Evolutionary conservation across 2,113 vertebrate genomes (phyloP).

Genomic region (Oenanthe oenanthe): DNA sequence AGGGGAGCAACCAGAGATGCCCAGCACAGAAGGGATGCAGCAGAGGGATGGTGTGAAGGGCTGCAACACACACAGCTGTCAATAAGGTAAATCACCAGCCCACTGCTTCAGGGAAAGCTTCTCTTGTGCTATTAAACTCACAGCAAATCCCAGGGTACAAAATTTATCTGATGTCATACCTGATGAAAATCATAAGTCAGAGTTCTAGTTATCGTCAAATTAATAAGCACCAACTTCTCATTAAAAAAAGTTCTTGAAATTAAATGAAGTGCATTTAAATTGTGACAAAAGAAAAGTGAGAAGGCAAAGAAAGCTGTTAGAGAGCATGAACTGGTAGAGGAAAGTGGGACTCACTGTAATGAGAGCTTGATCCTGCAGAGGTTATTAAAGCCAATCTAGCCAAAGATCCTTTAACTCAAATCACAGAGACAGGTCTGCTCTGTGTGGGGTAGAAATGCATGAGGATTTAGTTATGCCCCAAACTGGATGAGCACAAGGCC

Average conservation of each 20-base stretch:
- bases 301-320: background rate
- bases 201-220: background rate
- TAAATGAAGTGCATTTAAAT: background rate
- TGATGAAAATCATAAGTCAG: background rate
- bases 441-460: background rate
- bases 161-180: background rate
- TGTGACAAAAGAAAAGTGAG: background rate
- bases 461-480: background rate
- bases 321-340: background rate
- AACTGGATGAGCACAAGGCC: background rate
- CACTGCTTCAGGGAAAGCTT: background rate
- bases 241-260: background rate
- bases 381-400: background rate
- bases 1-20: slow-evolving; percentile 46
- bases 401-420: background rate
- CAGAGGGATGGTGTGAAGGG: slow-evolving; percentile 70
- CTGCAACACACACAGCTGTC: slow-evolving; percentile 61
- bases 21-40: slow-evolving; percentile 57
- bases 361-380: background rate
- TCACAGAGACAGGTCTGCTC: background rate
- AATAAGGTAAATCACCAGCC: slow-evolving; percentile 62
- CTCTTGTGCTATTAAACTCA: background rate
- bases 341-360: background rate
- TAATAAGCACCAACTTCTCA: background rate
- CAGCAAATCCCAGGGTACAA: background rate